Conservation (phyloP, 1,140 invertebrate species). For the Hyles vespertilio region DNA sequence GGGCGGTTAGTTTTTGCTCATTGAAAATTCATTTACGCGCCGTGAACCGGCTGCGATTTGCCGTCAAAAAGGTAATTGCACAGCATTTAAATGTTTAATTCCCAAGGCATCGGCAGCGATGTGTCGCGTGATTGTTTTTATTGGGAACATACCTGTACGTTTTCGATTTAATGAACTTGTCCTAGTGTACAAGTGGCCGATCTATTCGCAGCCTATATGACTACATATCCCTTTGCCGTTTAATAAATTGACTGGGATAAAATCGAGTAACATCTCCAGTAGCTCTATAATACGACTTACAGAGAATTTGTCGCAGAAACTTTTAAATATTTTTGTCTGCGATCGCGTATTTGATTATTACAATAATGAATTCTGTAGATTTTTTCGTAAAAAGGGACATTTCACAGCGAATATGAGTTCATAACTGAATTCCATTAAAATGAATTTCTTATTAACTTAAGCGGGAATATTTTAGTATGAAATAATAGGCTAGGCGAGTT, state of each 20-base stretch:
- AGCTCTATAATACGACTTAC: slow-evolving; percentile 21
- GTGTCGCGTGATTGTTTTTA: slow-evolving; percentile 30
- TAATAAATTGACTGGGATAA: slow-evolving; percentile 22
- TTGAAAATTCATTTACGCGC: slow-evolving; percentile 49
- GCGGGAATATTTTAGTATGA: neutral
- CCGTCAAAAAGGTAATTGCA: slow-evolving; percentile 48
- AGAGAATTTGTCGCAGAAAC: slow-evolving; percentile 15
- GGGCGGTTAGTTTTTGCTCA: slow-evolving; percentile 39
- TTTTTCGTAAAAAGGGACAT: too few species aligned
- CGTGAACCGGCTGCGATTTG: slow-evolving; percentile 42
- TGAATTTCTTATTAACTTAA: neutral
- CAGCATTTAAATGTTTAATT: slow-evolving; percentile 48
- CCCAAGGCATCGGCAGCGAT: slow-evolving; percentile 30
- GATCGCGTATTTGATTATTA: too few species aligned
- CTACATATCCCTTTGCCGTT: slow-evolving; percentile 11
- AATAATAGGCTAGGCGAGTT: slow-evolving; percentile 7
- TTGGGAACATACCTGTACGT: slow-evolving; percentile 24
- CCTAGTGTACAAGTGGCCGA: slow-evolving; percentile 10
- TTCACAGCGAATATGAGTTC: too few species aligned
- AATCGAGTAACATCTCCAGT: slow-evolving; percentile 21
- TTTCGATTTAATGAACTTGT: slow-evolving; percentile 38
- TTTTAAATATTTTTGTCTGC: too few species aligned
- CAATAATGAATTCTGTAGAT: too few species aligned
- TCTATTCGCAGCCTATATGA: slow-evolving; percentile 13
- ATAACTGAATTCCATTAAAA: too few species aligned